Conservation (phyloP, 2,113 vertebrate species). For the Otus sunia region DNA sequence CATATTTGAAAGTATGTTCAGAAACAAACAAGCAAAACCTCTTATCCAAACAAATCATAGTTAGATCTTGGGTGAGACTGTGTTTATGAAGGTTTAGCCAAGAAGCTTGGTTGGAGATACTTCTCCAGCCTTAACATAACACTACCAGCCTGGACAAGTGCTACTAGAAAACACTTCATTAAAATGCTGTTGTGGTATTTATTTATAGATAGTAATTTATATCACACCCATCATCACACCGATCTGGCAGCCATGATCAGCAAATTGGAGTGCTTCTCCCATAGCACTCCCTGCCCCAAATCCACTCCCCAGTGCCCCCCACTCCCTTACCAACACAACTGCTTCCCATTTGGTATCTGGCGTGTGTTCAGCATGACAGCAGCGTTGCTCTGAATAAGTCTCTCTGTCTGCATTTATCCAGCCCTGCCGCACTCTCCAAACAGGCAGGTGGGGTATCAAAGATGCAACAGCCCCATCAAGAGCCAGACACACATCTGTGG, state of each 20-base stretch:
- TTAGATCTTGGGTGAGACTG: background rate
- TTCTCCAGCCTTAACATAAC: conserved; percentile 12
- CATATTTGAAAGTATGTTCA: background rate
- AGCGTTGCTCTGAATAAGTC: background rate
- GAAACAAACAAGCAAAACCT: conserved; percentile 44
- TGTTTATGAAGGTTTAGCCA: conserved; percentile 14
- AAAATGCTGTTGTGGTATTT: conserved; percentile 47
- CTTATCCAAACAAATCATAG: conserved; percentile 38
- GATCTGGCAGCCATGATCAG: background rate
- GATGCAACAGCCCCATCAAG: background rate
- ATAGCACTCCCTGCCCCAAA: background rate
- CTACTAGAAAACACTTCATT: conserved; percentile 42
- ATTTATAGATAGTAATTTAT: conserved; percentile 21
- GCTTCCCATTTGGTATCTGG: background rate
- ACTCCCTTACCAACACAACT: background rate
- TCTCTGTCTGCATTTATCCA: background rate
- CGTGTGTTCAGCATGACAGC: background rate
- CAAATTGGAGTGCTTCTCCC: background rate
- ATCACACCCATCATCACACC: background rate
- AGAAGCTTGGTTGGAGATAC: conserved; percentile 6
- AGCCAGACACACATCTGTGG: background rate
- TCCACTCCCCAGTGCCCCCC: background rate
- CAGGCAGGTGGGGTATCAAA: background rate
- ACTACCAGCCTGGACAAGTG: conserved; percentile 52
- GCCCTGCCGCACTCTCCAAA: background rate